These are phyloP conservation scores for Antechinus stuartii DNA, from an alignment of 2,113 vertebrate species.

Conservation along the genomic window DNA sequence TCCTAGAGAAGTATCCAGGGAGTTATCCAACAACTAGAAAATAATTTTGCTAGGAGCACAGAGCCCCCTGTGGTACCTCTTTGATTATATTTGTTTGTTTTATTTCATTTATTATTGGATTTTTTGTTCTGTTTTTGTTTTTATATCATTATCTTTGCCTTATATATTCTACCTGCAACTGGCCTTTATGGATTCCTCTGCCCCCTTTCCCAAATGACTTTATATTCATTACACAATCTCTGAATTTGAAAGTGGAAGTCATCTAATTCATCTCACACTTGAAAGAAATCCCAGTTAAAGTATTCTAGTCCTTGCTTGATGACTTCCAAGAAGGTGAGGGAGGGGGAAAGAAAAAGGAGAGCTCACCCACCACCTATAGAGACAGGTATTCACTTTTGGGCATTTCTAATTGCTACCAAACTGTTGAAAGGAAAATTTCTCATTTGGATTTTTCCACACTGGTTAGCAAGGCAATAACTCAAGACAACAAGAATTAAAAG, in stretches of 20 bases:
- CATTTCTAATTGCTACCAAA: not conserved
- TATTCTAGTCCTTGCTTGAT: not conserved
- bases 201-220: not conserved
- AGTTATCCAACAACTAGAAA: not conserved
- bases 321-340: not conserved
- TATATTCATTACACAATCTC: not conserved
- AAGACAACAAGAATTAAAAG: too few species aligned
- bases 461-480: too few species aligned
- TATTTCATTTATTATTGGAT: not conserved
- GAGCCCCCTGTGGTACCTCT: not conserved
- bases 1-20: slow-evolving; percentile 22
- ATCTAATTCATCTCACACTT: not conserved
- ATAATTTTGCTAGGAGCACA: not conserved
- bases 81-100: not conserved
- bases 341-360: too few species aligned
- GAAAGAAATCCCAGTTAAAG: not conserved
- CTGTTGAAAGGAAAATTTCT: too few species aligned
- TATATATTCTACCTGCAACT: not conserved
- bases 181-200: not conserved
- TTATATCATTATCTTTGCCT: not conserved
- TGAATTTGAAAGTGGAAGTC: not conserved
- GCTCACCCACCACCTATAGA: not conserved
- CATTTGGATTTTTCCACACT: too few species aligned
- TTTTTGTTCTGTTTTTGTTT: too few species aligned
- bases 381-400: not conserved